Conservation (phyloP, 2,113 vertebrate species). For the Rattus rattus region DNA sequence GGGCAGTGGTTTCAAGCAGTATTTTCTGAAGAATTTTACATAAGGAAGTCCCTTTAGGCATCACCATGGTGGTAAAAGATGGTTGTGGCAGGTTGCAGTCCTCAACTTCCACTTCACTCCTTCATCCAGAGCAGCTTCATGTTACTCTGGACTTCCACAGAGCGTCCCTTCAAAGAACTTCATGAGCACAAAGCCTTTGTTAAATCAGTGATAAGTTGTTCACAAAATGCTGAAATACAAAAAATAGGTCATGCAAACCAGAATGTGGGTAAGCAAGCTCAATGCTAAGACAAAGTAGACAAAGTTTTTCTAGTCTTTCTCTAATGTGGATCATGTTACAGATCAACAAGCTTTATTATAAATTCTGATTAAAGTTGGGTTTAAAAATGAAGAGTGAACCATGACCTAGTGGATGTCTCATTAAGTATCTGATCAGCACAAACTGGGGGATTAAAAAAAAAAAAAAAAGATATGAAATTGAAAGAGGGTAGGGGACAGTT, state of each 20-base stretch:
- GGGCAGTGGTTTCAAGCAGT: slow-evolving; percentile 70
- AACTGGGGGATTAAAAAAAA: background rate
- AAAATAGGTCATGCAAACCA: slow-evolving; percentile 81
- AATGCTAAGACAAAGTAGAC: slow-evolving; percentile 62
- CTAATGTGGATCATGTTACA: slow-evolving; percentile 43
- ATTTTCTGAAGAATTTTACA: slow-evolving; percentile 61
- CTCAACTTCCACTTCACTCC: slow-evolving; percentile 66
- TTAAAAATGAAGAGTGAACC: background rate
- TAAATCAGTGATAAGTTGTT: slow-evolving; percentile 80
- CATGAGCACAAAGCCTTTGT: slow-evolving; percentile 75
- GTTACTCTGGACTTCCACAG: slow-evolving; percentile 67
- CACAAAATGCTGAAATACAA: slow-evolving; percentile 83
- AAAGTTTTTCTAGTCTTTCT: slow-evolving; percentile 56
- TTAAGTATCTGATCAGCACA: background rate
- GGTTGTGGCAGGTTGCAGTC: slow-evolving; percentile 58
- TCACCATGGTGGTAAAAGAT: slow-evolving; percentile 70
- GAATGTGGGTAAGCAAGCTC: slow-evolving; percentile 68
- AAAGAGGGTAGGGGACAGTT: background rate
- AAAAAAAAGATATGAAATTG: background rate
- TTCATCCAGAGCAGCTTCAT: slow-evolving; percentile 74
- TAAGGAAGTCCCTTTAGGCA: slow-evolving; percentile 66
- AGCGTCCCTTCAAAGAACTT: slow-evolving; percentile 76
- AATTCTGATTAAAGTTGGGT: slow-evolving; percentile 18
- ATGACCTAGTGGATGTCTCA: background rate
- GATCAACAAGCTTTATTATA: slow-evolving; percentile 39